Percentiles rank a stretch among this genome's conserved stretches.
Evolutionary conservation across 2,113 vertebrate species (phyloP).

Genomic region (Syrmaticus mikado): DNA sequence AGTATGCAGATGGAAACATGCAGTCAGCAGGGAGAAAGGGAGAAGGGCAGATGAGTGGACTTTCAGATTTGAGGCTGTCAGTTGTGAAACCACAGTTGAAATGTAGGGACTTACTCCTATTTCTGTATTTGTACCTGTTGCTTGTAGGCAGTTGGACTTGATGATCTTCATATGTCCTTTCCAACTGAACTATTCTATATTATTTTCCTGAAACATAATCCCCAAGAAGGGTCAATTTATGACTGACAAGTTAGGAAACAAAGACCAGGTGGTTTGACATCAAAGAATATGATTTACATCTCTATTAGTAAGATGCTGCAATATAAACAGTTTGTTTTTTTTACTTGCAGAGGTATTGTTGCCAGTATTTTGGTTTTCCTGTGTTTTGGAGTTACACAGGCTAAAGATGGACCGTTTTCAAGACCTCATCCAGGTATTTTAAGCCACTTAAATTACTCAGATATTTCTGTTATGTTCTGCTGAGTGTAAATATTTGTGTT

Average conservation of each 20-base stretch:
- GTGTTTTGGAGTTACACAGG: conserved; percentile 98
- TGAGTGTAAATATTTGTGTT: background rate
- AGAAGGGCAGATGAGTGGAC: background rate
- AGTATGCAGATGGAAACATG: background rate
- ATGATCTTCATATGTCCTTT: background rate
- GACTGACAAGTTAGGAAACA: background rate
- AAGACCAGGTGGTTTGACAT: rapidly evolving
- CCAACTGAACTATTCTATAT: background rate
- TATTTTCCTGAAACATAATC: rapidly evolving
- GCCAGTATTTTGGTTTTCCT: conserved; percentile 98
- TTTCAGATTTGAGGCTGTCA: background rate
- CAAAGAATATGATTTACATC: background rate
- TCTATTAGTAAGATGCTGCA: background rate
- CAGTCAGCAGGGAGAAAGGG: background rate
- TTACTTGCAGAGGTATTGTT: conserved; percentile 90
- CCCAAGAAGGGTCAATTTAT: background rate
- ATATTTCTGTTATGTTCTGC: background rate
- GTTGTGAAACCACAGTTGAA: background rate
- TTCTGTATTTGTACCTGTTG: background rate
- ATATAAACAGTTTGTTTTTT: conserved; percentile 2
- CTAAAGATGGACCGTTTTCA: conserved; percentile 97
- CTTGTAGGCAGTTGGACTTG: background rate
- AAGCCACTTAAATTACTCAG: background rate
- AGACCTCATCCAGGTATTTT: conserved; percentile 96
- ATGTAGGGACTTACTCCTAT: rapidly evolving